Conservation (phyloP, 2,113 vertebrate genomes). For the Tetrao urogallus region DNA sequence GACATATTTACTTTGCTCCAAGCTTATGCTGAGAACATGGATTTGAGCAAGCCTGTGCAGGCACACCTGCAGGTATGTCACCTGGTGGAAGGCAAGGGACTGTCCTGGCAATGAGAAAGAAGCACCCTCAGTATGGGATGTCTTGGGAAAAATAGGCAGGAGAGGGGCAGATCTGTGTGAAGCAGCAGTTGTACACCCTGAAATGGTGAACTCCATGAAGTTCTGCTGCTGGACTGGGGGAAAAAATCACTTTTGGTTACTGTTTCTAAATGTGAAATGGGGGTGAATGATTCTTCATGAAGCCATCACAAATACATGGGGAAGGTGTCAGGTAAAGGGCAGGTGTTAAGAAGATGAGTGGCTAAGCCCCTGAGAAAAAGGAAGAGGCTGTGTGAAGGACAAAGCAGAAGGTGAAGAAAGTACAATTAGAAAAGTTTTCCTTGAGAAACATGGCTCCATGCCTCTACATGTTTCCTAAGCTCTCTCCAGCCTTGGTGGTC, state of each 20-base stretch:
- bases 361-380: not conserved
- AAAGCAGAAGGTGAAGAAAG: not conserved
- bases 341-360: not conserved
- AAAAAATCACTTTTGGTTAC: not conserved
- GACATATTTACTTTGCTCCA: slow-evolving; percentile 76
- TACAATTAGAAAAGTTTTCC: not conserved
- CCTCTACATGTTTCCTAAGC: not conserved
- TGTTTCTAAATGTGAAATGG: not conserved
- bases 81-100: not conserved
- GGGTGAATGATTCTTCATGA: not conserved
- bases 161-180: accelerated
- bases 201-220: accelerated
- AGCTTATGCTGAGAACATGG: slow-evolving; percentile 71
- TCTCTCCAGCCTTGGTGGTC: not conserved
- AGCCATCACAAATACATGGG: not conserved
- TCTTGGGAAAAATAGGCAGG: not conserved
- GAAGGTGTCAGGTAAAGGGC: not conserved
- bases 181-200: not conserved
- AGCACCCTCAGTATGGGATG: not conserved
- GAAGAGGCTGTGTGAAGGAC: not conserved
- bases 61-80: slow-evolving; percentile 70
- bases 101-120: not conserved
- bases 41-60: slow-evolving; percentile 71
- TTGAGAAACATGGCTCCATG: not conserved
- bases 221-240: not conserved